Percentiles rank a stretch among this genome's conserved stretches.
These are phyloP conservation scores for Drosophila vallismaia DNA, from an alignment of 2,888 invertebrate genomes.

Conservation along the genomic window DNA sequence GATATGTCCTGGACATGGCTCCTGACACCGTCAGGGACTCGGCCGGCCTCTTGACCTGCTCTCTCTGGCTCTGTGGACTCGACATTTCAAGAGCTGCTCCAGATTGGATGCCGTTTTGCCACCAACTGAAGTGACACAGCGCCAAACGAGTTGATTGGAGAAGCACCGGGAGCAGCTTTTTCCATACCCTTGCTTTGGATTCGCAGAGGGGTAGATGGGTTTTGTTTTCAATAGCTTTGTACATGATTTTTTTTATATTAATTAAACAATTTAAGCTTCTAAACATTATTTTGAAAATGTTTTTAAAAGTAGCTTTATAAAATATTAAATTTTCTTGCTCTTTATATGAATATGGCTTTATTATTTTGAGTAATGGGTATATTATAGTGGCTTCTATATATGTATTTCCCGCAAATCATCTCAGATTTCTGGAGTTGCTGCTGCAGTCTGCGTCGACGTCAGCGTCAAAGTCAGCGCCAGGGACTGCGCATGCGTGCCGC, in stretches of 20 bases:
- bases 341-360: too few species aligned
- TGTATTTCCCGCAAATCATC: not conserved
- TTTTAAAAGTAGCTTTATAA: too few species aligned
- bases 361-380: not conserved
- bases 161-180: not conserved
- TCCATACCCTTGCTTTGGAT: not conserved
- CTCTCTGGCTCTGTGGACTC: not conserved
- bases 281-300: too few species aligned
- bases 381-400: not conserved
- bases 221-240: too few species aligned
- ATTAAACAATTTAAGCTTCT: too few species aligned
- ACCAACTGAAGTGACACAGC: slow-evolving; percentile 15
- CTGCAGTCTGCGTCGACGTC: slow-evolving; percentile 5
- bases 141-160: not conserved
- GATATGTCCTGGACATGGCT: slow-evolving; percentile 21
- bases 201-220: not conserved
- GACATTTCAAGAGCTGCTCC: slow-evolving; percentile 5
- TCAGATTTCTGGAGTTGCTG: slow-evolving; percentile 11
- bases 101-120: slow-evolving; percentile 3
- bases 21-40: not conserved
- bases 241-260: too few species aligned
- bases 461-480: not conserved
- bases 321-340: too few species aligned
- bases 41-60: not conserved
- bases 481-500: slow-evolving; percentile 25